Base-by-base conservation (phyloP, 2,888 invertebrate species). In the Nezara viridula region DNA sequence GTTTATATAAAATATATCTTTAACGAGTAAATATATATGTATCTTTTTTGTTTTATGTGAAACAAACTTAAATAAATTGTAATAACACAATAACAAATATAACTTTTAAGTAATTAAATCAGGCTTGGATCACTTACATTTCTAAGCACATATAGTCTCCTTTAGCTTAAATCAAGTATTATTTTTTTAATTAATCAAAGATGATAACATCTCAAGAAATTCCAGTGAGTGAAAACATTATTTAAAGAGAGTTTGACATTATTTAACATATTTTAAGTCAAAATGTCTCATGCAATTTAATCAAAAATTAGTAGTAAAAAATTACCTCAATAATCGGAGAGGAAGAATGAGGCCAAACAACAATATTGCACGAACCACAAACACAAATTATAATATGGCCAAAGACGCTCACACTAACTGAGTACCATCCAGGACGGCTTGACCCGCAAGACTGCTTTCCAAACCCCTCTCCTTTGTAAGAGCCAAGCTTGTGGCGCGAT, bases 381-480 rank as follows among this genome's bases (percentile, higher is more conserved):
- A 81, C 81, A 81, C 44, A 44, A 44, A 16, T 14, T 24, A 12
- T 9, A 81, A 44, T 24, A 24, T 21, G 14, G 44, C 44, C 24
- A n/a, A 47, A 81, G n/a, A 81, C 16, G 44, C 44, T n/a, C 1
- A 14, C 37, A 44, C 6, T n/a, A 10, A 44, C 2, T 5, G 6
- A 44, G 44, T 44, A 0, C 44, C 81, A 44, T 2, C 3, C 81
- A 81, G 81, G 44, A 81, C 81, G 81, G 44, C 81, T 81, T 81
- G 81, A 40, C 81, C 81, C 81, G 81, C 81, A 81, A 81, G 81
- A 81, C 81, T 81, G 81, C n/a, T 81, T 81, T 81, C 81, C 44
- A 9, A 40, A 81, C 44, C 81, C 81, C 44, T 37, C 81, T 81
- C 44, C 10, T 47, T 44, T 40, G 44, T 24, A 9, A 14, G 14